Conservation (phyloP, 2,113 vertebrate genomes). For the Apteryx mantelli region DNA sequence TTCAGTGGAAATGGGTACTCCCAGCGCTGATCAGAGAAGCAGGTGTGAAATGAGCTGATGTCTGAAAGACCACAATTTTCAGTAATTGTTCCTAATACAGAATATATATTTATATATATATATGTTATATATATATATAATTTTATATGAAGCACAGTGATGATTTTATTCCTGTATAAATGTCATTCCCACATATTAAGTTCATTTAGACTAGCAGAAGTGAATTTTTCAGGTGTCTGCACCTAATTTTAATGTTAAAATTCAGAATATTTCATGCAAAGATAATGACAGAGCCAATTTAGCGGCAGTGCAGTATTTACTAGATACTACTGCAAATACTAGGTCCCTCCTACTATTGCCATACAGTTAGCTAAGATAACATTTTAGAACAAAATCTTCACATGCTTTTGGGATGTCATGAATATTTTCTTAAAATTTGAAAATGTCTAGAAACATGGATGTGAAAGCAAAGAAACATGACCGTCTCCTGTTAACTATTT, state of each 20-base stretch:
- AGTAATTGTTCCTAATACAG: background rate
- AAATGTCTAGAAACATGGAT: background rate
- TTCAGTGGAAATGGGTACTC: background rate
- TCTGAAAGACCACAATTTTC: too few relatives aligned
- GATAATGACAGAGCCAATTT: slow-evolving; percentile 17
- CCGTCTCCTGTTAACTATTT: background rate
- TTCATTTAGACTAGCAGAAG: slow-evolving; percentile 17
- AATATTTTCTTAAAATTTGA: background rate
- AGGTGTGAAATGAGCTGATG: background rate
- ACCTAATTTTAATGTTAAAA: slow-evolving; percentile 39
- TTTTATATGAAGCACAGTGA: slow-evolving; percentile 1
- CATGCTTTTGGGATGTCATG: background rate
- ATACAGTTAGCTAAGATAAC: background rate
- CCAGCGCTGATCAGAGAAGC: background rate
- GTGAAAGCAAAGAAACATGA: background rate
- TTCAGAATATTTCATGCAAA: background rate
- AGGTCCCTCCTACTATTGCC: background rate
- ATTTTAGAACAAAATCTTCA: background rate
- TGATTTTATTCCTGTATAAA: slow-evolving; percentile 63
- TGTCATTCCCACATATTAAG: slow-evolving; percentile 52
- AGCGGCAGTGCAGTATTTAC: slow-evolving; percentile 14
- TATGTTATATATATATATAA: background rate
- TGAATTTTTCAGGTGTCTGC: slow-evolving; percentile 31
- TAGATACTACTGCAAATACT: background rate
- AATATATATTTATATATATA: background rate